Evolutionary conservation across 2,888 invertebrate genomes (phyloP).

Genomic region (Pasiphila rectangulata): DNA sequence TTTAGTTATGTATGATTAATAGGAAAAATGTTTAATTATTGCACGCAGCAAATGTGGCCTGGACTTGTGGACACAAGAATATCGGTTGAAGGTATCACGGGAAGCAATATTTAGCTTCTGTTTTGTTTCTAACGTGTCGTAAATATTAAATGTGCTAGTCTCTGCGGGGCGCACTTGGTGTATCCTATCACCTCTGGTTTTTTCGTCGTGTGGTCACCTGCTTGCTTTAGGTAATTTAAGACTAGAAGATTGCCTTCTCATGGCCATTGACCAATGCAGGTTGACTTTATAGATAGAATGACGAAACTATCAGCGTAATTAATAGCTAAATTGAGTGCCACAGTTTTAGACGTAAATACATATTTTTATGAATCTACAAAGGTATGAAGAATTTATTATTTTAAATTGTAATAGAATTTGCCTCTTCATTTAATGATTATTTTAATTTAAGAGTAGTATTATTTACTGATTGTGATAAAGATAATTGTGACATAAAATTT

Average conservation of each 20-base stretch:
- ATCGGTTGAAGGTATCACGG: conserved; percentile 83
- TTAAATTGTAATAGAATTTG: conserved; percentile 25
- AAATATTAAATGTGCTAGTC: neutral
- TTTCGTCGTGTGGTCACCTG: neutral
- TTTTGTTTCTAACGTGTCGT: conserved; percentile 15
- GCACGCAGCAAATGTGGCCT: conserved; percentile 80
- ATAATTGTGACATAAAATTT: conserved; percentile 41
- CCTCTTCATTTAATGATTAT: conserved; percentile 26
- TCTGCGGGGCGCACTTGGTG: neutral
- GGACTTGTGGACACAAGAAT: conserved; percentile 83
- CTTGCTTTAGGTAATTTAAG: neutral
- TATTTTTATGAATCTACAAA: conserved; percentile 22
- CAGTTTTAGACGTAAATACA: conserved; percentile 25
- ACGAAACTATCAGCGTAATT: conserved; percentile 1
- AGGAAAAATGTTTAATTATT: conserved; percentile 65
- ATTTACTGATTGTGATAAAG: conserved; percentile 39
- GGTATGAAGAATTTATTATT: conserved; percentile 30
- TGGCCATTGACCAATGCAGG: neutral
- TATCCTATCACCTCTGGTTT: neutral
- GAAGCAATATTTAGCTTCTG: conserved; percentile 77
- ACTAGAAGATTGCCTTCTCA: neutral
- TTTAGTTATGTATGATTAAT: conserved; percentile 52
- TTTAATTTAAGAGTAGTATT: conserved; percentile 30
- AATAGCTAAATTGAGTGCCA: conserved; percentile 33
- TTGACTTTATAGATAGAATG: neutral